Base-by-base conservation (phyloP, 2,113 vertebrate species). In the Nymphicus hollandicus region DNA sequence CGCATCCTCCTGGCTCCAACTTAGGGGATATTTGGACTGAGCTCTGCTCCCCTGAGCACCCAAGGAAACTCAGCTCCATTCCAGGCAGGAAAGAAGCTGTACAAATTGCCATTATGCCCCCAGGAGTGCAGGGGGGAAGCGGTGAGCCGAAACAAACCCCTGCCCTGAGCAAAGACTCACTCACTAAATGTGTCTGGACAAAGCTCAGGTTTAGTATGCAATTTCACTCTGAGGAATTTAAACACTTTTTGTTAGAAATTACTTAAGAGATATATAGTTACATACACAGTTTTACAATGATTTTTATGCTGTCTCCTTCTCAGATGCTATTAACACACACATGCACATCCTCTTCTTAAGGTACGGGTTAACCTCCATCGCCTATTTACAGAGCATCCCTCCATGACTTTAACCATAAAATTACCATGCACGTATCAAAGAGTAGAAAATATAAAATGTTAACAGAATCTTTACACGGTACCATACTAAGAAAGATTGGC, bases 41-140 rank as follows among this genome's bases (percentile, higher is more conserved):
- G 41, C 55, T 70, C 56, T 47, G 79, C 44, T 70, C 16, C 46
- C 15, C 49, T 9, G 31, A 37, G 71, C 13, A 0, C 9, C 35
- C 60, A 24, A 39, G 78, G 58, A 81, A 39, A 11, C 15, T 3
- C 66, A 31, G 33, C 23, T 43, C 66, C 33, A 1, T 1, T 22
- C 24, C 4, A 3, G 70, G 56, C 61, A 80, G 47, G 43, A 29
- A 18, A 27, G 39, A 11, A 55, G 49, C 24, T 31, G 35, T 5
- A 3, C 0, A 4, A 66, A 43, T 41, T 11, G 29, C 25, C n/a
- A 7, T 28, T 10, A 2, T 9, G 9, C 2, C 16, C 49, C 16
- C 64, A 9, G 2, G 27, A 33, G 19, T 4, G 13, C n/a, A 81
- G 17, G 28, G 23, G 13, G 41, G 41, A 41, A 41, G 41, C 41